Percentiles rank a stretch among this genome's conserved stretches.
These are phyloP conservation scores for Hedya salicella DNA, from an alignment of 2,888 invertebrate species.

Conservation along the genomic window DNA sequence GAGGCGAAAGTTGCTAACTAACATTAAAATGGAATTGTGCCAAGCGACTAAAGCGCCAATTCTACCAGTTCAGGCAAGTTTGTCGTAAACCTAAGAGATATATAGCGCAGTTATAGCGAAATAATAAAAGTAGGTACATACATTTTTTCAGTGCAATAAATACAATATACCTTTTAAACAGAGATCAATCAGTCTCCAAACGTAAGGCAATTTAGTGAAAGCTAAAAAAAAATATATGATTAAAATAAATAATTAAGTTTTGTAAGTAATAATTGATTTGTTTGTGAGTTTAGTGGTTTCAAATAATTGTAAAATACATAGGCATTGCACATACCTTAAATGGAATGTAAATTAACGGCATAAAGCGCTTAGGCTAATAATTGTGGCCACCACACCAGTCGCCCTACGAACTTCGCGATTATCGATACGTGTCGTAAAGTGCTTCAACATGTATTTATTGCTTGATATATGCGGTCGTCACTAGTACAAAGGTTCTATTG, in stretches of 20 bases:
- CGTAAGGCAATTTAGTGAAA: constrained; percentile 3
- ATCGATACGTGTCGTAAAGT: no score
- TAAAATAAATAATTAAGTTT: constrained; percentile 20
- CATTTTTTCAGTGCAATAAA: constrained; percentile 1
- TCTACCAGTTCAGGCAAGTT: background rate
- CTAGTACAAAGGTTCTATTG: no score
- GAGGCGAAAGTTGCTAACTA: no score
- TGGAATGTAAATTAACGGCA: constrained; percentile 21
- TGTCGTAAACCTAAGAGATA: background rate
- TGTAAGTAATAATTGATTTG: background rate
- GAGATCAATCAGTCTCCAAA: constrained; percentile 23
- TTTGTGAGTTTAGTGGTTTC: background rate
- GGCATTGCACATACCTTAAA: background rate
- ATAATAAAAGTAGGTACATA: background rate
- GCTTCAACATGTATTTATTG: no score
- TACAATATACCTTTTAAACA: constrained; percentile 12
- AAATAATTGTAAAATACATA: constrained; percentile 1
- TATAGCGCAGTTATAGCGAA: no score
- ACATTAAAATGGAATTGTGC: no score
- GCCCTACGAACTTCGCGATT: no score
- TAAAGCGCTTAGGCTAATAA: background rate
- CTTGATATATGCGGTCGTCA: no score
- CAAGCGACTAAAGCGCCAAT: no score
- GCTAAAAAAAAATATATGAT: background rate
- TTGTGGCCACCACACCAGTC: background rate